Percentiles rank a stretch among this genome's conserved stretches.
phyloP scores from a whole-genome alignment of 2,888 invertebrate species.

The Eupithecia subfuscata region DNA sequence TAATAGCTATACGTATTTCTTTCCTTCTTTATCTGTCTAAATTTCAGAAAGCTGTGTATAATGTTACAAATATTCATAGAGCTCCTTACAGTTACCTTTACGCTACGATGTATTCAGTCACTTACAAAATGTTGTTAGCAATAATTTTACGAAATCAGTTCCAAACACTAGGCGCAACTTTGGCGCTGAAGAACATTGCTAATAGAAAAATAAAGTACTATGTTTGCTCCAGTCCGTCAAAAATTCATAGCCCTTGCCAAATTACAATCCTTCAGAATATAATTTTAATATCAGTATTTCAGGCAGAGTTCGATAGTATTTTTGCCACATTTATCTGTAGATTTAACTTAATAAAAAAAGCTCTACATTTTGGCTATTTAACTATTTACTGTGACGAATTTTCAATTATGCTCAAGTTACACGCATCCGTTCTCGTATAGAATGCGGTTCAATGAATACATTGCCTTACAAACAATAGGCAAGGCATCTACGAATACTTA shows the following conservation, averaged over 20 bases:
- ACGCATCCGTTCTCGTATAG: not conserved
- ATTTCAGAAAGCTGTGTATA: not conserved
- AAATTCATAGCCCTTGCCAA: not conserved
- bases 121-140: slow-evolving; percentile 3
- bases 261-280: not conserved
- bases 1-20: not conserved
- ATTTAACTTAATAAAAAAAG: not conserved
- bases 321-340: not conserved
- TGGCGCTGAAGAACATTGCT: not conserved
- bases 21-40: not conserved
- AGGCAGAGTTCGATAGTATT: not conserved
- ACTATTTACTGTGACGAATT: not conserved
- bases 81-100: not conserved
- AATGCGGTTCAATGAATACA: not conserved
- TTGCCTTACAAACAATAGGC: not conserved
- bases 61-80: not conserved
- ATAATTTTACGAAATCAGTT: not conserved
- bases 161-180: not conserved
- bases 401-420: not conserved
- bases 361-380: not conserved
- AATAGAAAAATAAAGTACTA: not conserved
- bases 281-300: not conserved
- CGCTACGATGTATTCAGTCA: not conserved
- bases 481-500: not conserved
- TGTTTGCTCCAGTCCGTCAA: not conserved